phyloP scores from a whole-genome alignment of 2,797 vertebrate species.

The Paramormyrops hopkinsi region DNA sequence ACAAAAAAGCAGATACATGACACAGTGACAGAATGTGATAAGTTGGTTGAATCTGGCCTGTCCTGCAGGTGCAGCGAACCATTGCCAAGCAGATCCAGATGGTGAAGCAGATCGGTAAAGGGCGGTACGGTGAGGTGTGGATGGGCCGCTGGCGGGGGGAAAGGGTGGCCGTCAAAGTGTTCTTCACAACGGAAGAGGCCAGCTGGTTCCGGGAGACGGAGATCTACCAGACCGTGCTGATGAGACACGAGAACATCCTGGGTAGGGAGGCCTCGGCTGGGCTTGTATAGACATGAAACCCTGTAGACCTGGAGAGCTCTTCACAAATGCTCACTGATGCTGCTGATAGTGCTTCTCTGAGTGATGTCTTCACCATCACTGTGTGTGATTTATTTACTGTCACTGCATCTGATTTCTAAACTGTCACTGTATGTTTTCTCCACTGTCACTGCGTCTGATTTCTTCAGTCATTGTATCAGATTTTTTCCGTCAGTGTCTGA shows the following conservation, averaged over 20 bases:
- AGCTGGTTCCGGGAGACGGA: slow-evolving; percentile 98
- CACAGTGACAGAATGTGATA: neutral
- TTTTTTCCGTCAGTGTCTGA: neutral
- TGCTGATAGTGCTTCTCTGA: neutral
- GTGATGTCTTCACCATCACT: neutral
- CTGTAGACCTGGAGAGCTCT: neutral
- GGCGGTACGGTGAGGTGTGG: slow-evolving; percentile 93
- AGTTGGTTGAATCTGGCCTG: neutral
- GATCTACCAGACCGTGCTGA: slow-evolving; percentile 94
- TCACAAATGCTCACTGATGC: neutral
- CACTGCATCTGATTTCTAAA: neutral
- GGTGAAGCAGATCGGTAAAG: slow-evolving; percentile 96
- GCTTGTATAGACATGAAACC: neutral
- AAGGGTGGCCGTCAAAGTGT: slow-evolving; percentile 93
- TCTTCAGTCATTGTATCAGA: neutral
- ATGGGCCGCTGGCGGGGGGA: slow-evolving; percentile 94
- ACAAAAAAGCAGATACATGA: neutral
- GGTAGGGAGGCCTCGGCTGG: slow-evolving; percentile 58
- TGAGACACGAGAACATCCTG: slow-evolving; percentile 96
- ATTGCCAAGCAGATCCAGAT: slow-evolving; percentile 99
- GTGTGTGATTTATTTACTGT: neutral
- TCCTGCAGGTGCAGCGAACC: slow-evolving; percentile 83
- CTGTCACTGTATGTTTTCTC: neutral
- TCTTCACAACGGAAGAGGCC: slow-evolving; percentile 94
- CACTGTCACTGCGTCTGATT: neutral